Base-by-base conservation (phyloP, 2,797 vertebrate genomes). In the Acomys russatus region DNA sequence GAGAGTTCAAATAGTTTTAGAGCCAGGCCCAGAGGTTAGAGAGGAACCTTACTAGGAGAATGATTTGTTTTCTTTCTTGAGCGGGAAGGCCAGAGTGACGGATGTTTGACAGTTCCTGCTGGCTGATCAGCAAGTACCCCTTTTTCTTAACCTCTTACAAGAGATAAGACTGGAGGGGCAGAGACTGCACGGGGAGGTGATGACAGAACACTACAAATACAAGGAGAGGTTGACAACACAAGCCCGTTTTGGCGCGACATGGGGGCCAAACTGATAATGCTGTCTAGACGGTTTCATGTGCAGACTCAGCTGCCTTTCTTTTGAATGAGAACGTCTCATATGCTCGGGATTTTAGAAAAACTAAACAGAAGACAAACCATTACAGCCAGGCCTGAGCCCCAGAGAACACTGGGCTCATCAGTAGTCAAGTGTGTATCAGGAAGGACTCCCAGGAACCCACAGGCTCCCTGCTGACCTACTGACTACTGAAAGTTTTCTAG, bases 61-160 rank as follows among this genome's bases (percentile, higher is more conserved):
- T 97, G 95, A 95, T 96, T 97, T 98, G 95, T 98, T 98, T 98
- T 98, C 94, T 98, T 98, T 98, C 97, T 97, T 96, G 94, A 96
- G 95, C n/a, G 98, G 95, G 95, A 97, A 97, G 91, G 96, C 77
- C 94, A 96, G 95, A 79, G 79, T 97, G 96, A 93, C 73, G 91
- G 94, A 97, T 94, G 92, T 98, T 87, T 97, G 97, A 98, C 96
- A 97, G 97, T 98, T 97, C 98, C 96, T 96, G 96, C 96, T 96
- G 97, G 92, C 93, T 96, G 96, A 98, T 97, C 96, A 97, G 94
- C 94, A 97, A 96, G 92, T 96, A 89, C 93, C 88, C 80, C 77
- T 98, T 98, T 98, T 97, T 44, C 97, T 98, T 97, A 98, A 97
- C 95, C 94, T 96, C 87, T 96, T 96, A 86, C 51, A 95, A 98